Evolutionary conservation across 2,888 invertebrate genomes (phyloP).

Genomic region (Netelia inedita): DNA sequence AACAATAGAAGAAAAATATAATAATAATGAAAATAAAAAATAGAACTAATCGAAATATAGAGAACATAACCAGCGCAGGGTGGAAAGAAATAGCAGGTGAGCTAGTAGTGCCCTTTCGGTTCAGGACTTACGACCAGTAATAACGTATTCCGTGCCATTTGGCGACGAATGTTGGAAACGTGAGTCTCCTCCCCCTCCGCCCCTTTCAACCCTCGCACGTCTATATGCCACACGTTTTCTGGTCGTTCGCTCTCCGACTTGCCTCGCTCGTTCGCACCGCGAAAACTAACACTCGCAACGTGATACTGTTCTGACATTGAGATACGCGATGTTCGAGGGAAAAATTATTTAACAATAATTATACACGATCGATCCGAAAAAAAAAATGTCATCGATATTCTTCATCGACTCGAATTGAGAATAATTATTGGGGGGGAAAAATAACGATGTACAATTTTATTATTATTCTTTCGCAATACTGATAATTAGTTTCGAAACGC

Average conservation of each 20-base stretch:
- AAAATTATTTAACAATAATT: neutral
- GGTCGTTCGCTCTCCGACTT: neutral
- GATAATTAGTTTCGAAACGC: neutral
- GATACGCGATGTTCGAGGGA: neutral
- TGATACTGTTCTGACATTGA: neutral
- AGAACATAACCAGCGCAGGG: neutral
- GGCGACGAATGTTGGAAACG: constrained; percentile 21
- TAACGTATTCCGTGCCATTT: constrained; percentile 51
- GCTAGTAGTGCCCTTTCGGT: constrained; percentile 15
- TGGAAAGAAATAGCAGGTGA: neutral
- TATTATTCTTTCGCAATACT: neutral
- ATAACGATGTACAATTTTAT: neutral
- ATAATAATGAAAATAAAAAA: neutral
- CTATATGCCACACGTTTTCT: neutral
- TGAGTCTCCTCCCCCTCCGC: constrained; percentile 14
- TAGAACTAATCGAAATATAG: neutral
- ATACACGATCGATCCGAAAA: neutral
- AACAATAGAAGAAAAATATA: too few relatives aligned
- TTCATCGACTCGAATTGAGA: too few relatives aligned
- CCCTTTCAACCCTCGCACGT: neutral
- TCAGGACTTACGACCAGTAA: constrained; percentile 39
- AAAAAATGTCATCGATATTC: neutral
- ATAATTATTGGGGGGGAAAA: neutral
- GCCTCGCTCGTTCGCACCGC: neutral
- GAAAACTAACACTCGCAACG: neutral